Evolutionary conservation across 1,140 invertebrate genomes (phyloP).

Genomic region (Philotrypesis tridentata): DNA sequence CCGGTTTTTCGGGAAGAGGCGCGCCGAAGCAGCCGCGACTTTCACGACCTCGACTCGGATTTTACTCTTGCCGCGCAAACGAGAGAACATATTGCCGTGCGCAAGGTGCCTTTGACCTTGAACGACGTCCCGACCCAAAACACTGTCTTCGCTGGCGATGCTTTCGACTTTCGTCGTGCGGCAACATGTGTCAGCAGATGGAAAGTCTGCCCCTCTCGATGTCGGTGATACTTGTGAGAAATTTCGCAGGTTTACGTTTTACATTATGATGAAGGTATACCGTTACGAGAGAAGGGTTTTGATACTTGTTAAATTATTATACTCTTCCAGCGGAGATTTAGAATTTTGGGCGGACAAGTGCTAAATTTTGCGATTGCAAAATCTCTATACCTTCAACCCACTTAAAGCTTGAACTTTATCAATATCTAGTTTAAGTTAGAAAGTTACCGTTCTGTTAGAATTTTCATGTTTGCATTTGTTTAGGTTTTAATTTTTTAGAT

Average conservation of each 20-base stretch:
- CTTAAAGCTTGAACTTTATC: no score
- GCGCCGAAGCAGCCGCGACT: slow-evolving; percentile 19
- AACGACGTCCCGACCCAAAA: slow-evolving; percentile 46
- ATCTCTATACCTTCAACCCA: no score
- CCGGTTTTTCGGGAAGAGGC: slow-evolving; percentile 50
- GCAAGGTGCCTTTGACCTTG: slow-evolving; percentile 58
- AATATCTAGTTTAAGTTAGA: no score
- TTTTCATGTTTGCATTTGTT: no score
- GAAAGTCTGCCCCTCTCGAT: neutral
- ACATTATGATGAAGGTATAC: no score
- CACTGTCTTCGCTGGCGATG: neutral
- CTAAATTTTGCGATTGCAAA: no score
- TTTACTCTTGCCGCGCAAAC: neutral
- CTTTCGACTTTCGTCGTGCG: slow-evolving; percentile 17
- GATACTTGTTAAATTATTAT: neutral
- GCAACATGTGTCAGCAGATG: neutral
- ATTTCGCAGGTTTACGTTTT: neutral
- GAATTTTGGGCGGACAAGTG: no score
- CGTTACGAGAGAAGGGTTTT: neutral
- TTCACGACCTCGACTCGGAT: slow-evolving; percentile 51
- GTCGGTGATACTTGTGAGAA: neutral
- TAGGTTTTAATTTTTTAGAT: no score
- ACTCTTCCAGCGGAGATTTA: no score
- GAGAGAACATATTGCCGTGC: slow-evolving; percentile 21
- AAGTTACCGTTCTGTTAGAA: no score